Conservation (phyloP, 1,140 invertebrate genomes). For the Heliconius eleuchia region DNA sequence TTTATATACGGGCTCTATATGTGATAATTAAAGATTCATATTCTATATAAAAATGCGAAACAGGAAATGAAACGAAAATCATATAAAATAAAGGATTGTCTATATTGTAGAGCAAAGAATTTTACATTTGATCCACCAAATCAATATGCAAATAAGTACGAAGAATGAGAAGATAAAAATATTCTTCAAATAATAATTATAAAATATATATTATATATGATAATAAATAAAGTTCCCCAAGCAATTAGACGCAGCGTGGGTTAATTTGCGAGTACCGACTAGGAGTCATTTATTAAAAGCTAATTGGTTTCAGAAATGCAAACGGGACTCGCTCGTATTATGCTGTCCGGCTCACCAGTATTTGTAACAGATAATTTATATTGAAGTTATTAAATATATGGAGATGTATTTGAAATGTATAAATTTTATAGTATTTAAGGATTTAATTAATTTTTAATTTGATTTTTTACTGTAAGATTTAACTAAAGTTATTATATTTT, state of each 20-base stretch:
- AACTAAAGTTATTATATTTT: not conserved
- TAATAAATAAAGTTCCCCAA: slow-evolving; percentile 8
- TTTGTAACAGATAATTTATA: slow-evolving; percentile 12
- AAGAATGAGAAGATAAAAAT: not conserved
- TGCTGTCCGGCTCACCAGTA: slow-evolving; percentile 10
- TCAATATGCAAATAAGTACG: not conserved
- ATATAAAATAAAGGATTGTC: not conserved
- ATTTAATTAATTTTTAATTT: too few species aligned
- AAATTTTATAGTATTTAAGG: not conserved
- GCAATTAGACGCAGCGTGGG: slow-evolving; percentile 7
- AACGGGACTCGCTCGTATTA: slow-evolving; percentile 14
- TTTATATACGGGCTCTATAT: too few species aligned
- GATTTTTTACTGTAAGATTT: too few species aligned
- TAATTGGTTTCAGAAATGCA: slow-evolving; percentile 33
- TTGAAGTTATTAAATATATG: slow-evolving; percentile 5
- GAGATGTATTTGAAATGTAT: not conserved
- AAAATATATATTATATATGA: not conserved
- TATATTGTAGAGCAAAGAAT: not conserved
- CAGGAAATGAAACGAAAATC: not conserved
- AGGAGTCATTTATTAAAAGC: slow-evolving; percentile 28
- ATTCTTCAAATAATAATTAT: not conserved
- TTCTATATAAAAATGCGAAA: too few species aligned
- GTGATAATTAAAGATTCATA: too few species aligned
- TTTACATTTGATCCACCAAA: not conserved
- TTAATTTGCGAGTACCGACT: slow-evolving; percentile 11